Evolutionary conservation across 1,140 invertebrate genomes (phyloP), one percentile per base, ranked within the genome.

Genomic region (Hyposmocoma kahamanoa): DNA sequence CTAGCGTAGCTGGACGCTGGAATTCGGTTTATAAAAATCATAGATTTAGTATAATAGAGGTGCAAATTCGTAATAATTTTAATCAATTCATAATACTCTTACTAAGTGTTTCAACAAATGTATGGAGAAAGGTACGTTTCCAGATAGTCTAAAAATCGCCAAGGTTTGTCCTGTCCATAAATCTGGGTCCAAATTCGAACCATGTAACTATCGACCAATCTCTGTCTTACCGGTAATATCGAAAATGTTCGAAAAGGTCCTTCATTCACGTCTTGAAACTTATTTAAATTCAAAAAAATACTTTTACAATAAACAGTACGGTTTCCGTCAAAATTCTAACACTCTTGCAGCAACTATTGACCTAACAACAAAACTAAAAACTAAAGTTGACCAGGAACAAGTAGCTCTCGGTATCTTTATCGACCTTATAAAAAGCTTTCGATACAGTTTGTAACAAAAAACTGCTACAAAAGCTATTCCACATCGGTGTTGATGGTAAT

Each of bases 171-270:
- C 39, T 1, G 22, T 42, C 1, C 22, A 22, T n/a, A 42, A 42
- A 42, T 42, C 41, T 8, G 22, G 21, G 3, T 24, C 18, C 26
- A 43, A 26, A 26, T 2, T 9, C 1, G 41, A 43, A 1, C 22
- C 41, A 1, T 21, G 41, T n/a, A 43, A 43, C 13, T 26, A 43
- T 26, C 1, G 21, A 3, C 41, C 41, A 2, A 43, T 43, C 9
- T 43, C 41, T 1, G 41, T 24, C 1, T 21, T 43, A 1, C 22
- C 41, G 8, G 17, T 43, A 1, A 2, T 48, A 3, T 54, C 52
- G 0, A 54, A 54, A 34, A 47, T 61, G 19, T 58, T 56, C 32
- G 62, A 65, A 56, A 60, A 28, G 26, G 24, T 58, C 50, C 1
- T 53, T 44, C 36, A 53, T n/a, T n/a, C n/a, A 22, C 47, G 50